A percentile compares a stretch with the other conserved stretches of the same genome.
Conservation (phyloP, 2,113 vertebrate genomes). For the Albula goreensis region DNA sequence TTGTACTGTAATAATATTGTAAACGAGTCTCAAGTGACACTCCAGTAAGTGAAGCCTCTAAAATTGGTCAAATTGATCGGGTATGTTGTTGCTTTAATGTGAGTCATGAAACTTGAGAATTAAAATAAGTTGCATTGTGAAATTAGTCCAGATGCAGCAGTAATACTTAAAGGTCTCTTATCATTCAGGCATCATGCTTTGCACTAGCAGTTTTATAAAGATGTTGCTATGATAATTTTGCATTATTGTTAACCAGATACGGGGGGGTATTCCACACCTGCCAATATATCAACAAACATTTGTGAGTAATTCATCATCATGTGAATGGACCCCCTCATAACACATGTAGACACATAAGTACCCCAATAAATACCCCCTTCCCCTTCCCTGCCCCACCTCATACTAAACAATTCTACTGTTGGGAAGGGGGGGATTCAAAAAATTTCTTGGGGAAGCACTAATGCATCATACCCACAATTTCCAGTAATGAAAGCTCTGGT, state of each 20-base stretch:
- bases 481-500: not conserved
- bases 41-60: not conserved
- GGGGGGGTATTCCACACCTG: not conserved
- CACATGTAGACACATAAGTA: too few relatives aligned
- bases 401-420: not conserved
- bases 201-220: not conserved
- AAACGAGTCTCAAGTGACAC: slow-evolving; percentile 5
- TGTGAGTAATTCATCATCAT: too few relatives aligned
- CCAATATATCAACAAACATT: too few relatives aligned
- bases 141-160: not conserved
- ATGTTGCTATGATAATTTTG: not conserved
- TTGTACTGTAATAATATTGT: not conserved
- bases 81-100: not conserved
- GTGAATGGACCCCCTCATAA: too few relatives aligned
- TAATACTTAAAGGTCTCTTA: too few relatives aligned
- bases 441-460: not conserved
- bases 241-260: not conserved
- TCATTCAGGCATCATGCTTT: not conserved
- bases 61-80: not conserved
- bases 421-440: not conserved
- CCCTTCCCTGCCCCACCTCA: slow-evolving; percentile 19
- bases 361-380: not conserved
- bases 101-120: not conserved
- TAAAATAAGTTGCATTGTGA: not conserved
- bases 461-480: not conserved